Conservation (phyloP, 2,797 vertebrate species). For the Sebastes matsubarae region DNA sequence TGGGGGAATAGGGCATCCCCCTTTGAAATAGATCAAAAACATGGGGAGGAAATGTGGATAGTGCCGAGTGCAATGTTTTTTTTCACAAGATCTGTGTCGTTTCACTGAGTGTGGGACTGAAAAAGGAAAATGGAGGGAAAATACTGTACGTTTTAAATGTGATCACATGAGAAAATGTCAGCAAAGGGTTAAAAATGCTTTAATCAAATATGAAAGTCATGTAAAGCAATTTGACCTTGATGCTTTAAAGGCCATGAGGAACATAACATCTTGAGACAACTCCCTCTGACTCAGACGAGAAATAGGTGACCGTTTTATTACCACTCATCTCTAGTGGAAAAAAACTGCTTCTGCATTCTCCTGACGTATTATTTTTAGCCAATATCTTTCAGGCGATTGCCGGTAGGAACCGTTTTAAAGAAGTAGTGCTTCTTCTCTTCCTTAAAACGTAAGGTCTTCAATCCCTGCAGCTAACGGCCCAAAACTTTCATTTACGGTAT, state of each 20-base stretch:
- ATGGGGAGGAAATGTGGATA: slow-evolving; percentile 65
- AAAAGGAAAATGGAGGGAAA: slow-evolving; percentile 12
- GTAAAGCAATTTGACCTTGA: neutral
- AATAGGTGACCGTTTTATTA: neutral
- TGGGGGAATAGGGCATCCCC: slow-evolving; percentile 76
- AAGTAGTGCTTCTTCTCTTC: slow-evolving; percentile 54
- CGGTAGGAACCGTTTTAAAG: slow-evolving; percentile 53
- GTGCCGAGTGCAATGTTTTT: slow-evolving; percentile 14
- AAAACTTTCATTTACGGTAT: neutral
- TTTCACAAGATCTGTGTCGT: slow-evolving; percentile 5
- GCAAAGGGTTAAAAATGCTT: neutral
- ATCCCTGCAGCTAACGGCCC: neutral
- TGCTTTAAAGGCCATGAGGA: neutral
- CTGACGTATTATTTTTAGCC: slow-evolving; percentile 48
- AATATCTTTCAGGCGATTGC: slow-evolving; percentile 21
- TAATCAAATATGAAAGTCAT: neutral
- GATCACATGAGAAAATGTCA: neutral
- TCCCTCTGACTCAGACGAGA: slow-evolving; percentile 39
- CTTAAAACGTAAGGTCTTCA: slow-evolving; percentile 26
- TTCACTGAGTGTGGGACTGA: neutral
- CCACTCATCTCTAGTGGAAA: slow-evolving; percentile 25
- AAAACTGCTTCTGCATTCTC: slow-evolving; percentile 44
- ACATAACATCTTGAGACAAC: neutral
- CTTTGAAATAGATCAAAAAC: slow-evolving; percentile 76
- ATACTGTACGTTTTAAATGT: neutral